phyloP scores from a whole-genome alignment of 1,140 invertebrate species.

The Sitodiplosis mosellana region DNA sequence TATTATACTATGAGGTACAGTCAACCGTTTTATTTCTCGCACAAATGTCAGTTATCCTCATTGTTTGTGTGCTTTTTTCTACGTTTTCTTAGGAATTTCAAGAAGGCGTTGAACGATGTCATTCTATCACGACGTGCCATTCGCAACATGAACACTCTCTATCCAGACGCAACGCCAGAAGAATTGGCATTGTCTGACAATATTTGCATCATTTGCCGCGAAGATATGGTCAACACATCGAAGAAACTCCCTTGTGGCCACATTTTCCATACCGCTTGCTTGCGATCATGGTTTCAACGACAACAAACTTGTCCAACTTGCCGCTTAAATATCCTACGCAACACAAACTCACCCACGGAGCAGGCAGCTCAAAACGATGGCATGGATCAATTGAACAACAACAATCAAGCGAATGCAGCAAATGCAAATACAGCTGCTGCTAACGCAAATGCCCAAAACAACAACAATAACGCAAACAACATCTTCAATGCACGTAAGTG shows the following conservation, averaged over 20 bases:
- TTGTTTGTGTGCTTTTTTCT: not conserved
- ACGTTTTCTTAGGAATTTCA: conserved; percentile 61
- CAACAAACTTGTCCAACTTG: conserved; percentile 99
- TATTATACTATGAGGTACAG: conserved; percentile 84
- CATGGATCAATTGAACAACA: not conserved
- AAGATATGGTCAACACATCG: conserved; percentile 48
- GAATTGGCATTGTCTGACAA: conserved; percentile 90
- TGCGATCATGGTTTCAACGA: conserved; percentile 98
- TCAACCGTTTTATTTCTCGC: not conserved
- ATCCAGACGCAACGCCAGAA: conserved; percentile 88
- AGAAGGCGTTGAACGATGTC: conserved; percentile 95
- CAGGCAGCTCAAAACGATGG: conserved; percentile 7
- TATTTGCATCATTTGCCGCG: conserved; percentile 93
- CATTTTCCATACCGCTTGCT: conserved; percentile 95
- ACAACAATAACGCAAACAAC: not conserved
- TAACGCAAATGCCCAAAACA: conserved; percentile 7
- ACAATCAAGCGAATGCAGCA: conserved; percentile 13
- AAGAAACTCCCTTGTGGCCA: conserved; percentile 99
- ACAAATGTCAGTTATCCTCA: not conserved
- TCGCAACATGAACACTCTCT: conserved; percentile 94
- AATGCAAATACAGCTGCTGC: conserved; percentile 11
- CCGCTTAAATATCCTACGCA: conserved; percentile 81
- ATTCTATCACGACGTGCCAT: conserved; percentile 92
- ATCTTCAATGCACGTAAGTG: not conserved
- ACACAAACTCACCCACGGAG: conserved; percentile 27